These are phyloP conservation scores for Drosophila bocqueti DNA, from an alignment of 1,140 invertebrate genomes.

Conservation along the genomic window DNA sequence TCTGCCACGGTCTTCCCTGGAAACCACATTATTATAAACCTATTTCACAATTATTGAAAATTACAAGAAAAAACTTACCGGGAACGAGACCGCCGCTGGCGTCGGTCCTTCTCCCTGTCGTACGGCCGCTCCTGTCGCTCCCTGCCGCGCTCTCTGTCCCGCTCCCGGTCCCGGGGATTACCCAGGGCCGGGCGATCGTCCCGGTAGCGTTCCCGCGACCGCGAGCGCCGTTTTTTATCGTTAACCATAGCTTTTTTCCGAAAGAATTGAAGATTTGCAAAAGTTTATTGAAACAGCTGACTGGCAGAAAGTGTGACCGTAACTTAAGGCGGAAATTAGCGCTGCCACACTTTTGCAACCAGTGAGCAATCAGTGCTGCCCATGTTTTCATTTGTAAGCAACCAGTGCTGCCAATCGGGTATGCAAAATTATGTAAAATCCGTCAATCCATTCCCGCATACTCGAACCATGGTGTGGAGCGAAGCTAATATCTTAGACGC, in stretches of 20 bases:
- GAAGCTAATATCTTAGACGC: no score
- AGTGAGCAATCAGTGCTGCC: no score
- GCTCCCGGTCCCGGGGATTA: constrained; percentile 51
- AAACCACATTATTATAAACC: neutral
- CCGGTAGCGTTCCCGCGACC: constrained; percentile 85
- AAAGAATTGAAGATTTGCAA: neutral
- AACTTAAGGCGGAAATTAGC: no score
- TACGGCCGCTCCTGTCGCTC: constrained; percentile 49
- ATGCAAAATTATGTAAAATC: no score
- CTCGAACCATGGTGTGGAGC: no score
- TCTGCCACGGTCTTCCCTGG: constrained; percentile 65
- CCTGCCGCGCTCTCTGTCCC: constrained; percentile 66
- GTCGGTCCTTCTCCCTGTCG: constrained; percentile 68
- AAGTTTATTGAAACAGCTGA: neutral
- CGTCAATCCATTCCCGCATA: no score
- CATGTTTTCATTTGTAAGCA: no score
- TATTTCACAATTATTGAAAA: neutral
- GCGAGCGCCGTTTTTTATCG: constrained; percentile 86
- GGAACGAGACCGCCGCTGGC: constrained; percentile 78
- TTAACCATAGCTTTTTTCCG: constrained; percentile 82
- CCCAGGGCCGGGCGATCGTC: constrained; percentile 48
- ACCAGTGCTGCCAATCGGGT: no score
- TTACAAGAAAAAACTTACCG: constrained; percentile 26
- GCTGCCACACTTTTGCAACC: no score
- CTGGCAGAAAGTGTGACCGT: neutral